These are phyloP conservation scores for Gallirallus australis DNA, from an alignment of 2,797 vertebrate species.

Conservation along the genomic window DNA sequence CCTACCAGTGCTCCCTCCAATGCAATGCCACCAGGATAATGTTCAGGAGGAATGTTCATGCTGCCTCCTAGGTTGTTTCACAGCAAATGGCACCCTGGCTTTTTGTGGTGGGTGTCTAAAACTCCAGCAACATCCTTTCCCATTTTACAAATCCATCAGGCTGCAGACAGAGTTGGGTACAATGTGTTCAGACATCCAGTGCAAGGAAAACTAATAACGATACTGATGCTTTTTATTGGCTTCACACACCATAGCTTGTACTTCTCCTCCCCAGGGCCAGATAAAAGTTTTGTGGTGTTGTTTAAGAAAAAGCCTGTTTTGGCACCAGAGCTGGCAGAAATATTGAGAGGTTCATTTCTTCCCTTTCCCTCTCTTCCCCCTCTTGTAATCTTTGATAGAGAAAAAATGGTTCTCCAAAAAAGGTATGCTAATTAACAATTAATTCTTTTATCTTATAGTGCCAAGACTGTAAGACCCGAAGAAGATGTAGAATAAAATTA, in stretches of 20 bases:
- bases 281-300: background rate
- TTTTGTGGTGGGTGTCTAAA: background rate
- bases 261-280: conserved; percentile 8
- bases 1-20: background rate
- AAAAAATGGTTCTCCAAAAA: conserved; percentile 15
- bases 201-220: conserved; percentile 27
- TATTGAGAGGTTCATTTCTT: background rate
- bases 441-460: conserved; percentile 61
- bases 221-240: conserved; percentile 21
- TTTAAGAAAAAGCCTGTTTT: conserved; percentile 18
- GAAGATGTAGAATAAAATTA: conserved; percentile 47
- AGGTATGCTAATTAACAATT: conserved; percentile 65
- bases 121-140: background rate
- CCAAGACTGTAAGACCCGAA: conserved; percentile 26
- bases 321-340: background rate
- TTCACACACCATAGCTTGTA: conserved; percentile 21
- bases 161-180: background rate
- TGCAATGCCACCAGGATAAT: rapidly evolving
- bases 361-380: background rate
- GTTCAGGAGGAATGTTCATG: background rate
- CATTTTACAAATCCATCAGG: conserved; percentile 34
- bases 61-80: background rate
- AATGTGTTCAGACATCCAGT: conserved; percentile 34
- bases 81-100: background rate
- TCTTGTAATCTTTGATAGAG: conserved; percentile 48